These are phyloP conservation scores for Miniopterus natalensis DNA, from an alignment of 2,113 vertebrate genomes.

Conservation along the genomic window DNA sequence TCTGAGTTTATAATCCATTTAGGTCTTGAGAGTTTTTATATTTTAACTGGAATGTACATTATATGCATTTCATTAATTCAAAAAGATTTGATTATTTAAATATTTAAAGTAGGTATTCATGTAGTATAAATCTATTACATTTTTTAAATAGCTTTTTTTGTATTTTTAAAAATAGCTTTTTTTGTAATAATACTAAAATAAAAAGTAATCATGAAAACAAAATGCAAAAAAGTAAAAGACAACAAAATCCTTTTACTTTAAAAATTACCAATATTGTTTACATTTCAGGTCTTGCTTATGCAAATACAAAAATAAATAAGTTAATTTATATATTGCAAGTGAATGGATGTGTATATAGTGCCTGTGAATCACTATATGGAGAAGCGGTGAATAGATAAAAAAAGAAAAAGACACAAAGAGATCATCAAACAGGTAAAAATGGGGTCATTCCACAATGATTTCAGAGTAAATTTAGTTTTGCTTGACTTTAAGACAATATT, in stretches of 20 bases:
- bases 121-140: background rate
- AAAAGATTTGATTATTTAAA: background rate
- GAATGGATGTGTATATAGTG: background rate
- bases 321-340: background rate
- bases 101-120: background rate
- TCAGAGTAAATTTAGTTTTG: background rate
- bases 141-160: background rate
- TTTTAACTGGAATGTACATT: background rate
- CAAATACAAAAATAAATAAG: slow-evolving; percentile 1
- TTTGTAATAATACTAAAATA: slow-evolving; percentile 29
- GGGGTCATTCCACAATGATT: background rate
- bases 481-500: background rate
- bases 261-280: background rate
- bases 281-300: background rate
- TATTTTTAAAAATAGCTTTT: background rate
- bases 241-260: background rate
- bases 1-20: background rate
- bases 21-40: background rate
- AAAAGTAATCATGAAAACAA: background rate
- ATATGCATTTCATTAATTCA: background rate
- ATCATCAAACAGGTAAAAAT: background rate
- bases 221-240: background rate
- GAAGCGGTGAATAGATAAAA: background rate
- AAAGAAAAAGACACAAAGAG: background rate
- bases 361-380: background rate